These are phyloP conservation scores for human DNA, from an alignment of 2,113 vertebrate genomes.

Conservation along the genomic window DNA sequence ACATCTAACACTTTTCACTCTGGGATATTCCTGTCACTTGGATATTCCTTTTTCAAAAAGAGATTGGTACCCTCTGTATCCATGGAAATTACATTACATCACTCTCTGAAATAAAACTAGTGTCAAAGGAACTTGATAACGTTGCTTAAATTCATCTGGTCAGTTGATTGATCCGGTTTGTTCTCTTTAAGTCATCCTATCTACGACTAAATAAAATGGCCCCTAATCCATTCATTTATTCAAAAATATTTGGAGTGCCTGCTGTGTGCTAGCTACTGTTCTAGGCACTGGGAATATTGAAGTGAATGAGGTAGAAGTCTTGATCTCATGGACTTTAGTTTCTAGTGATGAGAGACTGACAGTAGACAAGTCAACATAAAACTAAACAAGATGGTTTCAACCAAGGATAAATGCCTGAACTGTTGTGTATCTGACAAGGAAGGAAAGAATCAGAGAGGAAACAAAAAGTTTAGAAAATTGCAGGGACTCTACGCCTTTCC, in stretches of 20 bases:
- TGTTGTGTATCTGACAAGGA: background rate
- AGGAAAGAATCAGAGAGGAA: background rate
- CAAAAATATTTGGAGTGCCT: background rate
- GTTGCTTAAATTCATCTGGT: background rate
- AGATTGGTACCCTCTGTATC: background rate
- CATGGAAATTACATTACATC: background rate
- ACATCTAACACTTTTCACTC: background rate
- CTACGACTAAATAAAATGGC: conserved; percentile 3
- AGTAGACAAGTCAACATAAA: background rate
- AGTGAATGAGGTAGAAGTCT: background rate
- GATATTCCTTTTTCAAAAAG: background rate
- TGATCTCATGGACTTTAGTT: background rate
- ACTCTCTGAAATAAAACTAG: background rate
- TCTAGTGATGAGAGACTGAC: background rate
- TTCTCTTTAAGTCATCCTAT: conserved; percentile 1
- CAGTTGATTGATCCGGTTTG: background rate
- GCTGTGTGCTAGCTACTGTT: background rate
- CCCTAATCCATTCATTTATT: background rate
- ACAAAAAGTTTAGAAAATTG: background rate
- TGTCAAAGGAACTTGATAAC: background rate
- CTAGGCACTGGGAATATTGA: background rate
- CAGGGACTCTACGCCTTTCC: background rate
- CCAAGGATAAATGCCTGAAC: background rate
- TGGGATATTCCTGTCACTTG: background rate
- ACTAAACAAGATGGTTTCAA: background rate